Percentiles rank a stretch among this genome's conserved stretches.
Evolutionary conservation across 2,113 vertebrate species (phyloP).

Genomic region (Pogonocichla stellata): DNA sequence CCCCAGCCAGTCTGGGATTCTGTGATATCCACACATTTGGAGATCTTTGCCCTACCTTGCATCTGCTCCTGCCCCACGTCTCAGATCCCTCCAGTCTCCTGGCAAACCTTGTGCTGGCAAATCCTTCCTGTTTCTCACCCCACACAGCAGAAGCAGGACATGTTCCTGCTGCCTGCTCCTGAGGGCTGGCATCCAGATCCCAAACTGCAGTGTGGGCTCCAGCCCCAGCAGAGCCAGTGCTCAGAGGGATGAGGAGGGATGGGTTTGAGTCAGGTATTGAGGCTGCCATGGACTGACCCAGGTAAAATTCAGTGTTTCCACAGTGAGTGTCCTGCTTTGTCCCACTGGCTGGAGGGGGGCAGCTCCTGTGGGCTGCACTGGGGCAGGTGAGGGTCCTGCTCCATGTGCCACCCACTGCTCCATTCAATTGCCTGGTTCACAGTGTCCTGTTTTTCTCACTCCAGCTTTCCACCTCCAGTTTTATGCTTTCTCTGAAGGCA

Average conservation of each 20-base stretch:
- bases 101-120: background rate
- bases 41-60: background rate
- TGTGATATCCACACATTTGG: background rate
- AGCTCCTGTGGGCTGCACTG: background rate
- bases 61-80: background rate
- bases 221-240: background rate
- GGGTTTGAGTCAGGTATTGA: background rate
- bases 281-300: background rate
- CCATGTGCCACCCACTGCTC: conserved; percentile 10
- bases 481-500: conserved; percentile 67
- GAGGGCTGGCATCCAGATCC: background rate
- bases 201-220: background rate
- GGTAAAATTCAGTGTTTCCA: background rate
- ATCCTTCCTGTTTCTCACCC: background rate
- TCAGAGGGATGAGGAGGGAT: no score
- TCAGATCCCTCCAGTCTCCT: background rate
- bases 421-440: background rate
- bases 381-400: background rate
- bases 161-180: background rate
- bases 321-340: background rate
- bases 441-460: conserved; percentile 13
- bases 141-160: background rate
- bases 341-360: background rate
- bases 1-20: background rate
- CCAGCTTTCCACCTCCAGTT: conserved; percentile 46